Percentiles rank a stretch among this genome's conserved stretches.
Conservation (phyloP, 2,888 invertebrate genomes). For the Invenusta paracnida region DNA sequence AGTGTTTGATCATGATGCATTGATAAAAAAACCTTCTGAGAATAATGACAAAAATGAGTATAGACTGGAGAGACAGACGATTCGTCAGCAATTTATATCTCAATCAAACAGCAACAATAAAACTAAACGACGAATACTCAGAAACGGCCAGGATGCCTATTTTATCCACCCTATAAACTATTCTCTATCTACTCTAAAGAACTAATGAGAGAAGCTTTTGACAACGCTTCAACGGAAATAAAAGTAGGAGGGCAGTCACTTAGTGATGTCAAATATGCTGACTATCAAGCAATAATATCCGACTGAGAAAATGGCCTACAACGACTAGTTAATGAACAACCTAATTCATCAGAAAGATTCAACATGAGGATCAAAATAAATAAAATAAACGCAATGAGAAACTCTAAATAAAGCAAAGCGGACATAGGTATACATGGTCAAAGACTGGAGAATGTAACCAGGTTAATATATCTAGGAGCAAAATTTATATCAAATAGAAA, state of each 20-base stretch:
- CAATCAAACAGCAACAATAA: not conserved
- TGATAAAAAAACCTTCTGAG: too few species aligned
- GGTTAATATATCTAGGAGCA: not conserved
- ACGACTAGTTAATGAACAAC: not conserved
- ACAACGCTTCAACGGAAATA: not conserved
- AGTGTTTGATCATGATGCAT: too few species aligned
- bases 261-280: not conserved
- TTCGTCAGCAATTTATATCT: not conserved
- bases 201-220: not conserved
- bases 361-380: not conserved
- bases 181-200: not conserved
- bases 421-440: not conserved
- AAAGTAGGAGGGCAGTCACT: not conserved
- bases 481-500: not conserved
- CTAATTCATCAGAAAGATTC: not conserved
- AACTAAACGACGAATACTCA: not conserved
- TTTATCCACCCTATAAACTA: not conserved
- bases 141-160: not conserved
- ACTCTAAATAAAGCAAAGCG: not conserved
- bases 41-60: too few species aligned
- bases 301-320: not conserved
- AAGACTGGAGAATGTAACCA: not conserved
- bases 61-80: too few species aligned
- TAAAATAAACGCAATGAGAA: not conserved
- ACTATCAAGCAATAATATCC: not conserved